phyloP scores from a whole-genome alignment of 2,888 invertebrate genomes.

The Blomia tropicalis region DNA sequence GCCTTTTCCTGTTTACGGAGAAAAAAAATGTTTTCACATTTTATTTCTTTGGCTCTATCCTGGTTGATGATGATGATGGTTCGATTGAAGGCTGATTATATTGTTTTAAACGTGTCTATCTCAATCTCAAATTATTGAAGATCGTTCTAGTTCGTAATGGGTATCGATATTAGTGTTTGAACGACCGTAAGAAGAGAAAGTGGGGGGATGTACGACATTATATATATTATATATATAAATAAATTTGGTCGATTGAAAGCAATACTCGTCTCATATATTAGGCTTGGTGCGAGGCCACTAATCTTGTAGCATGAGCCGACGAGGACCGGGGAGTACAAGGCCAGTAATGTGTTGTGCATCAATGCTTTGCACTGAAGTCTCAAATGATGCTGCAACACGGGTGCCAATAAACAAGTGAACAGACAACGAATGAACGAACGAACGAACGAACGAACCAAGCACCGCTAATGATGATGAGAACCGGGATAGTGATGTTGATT shows the following conservation, averaged over 20 bases:
- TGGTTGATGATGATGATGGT: too few species aligned
- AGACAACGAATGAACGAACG: not conserved
- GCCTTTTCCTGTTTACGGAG: not conserved
- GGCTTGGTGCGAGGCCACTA: not conserved
- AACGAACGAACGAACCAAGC: not conserved
- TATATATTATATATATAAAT: not conserved
- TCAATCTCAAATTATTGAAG: not conserved
- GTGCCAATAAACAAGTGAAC: conserved; percentile 11
- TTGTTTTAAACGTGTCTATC: conserved; percentile 14
- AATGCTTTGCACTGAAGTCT: not conserved
- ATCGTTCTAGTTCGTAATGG: not conserved
- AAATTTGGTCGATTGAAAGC: too few species aligned
- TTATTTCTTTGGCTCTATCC: too few species aligned
- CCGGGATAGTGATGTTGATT: not conserved
- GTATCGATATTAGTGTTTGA: not conserved
- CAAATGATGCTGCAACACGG: conserved; percentile 9
- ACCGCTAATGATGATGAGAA: not conserved
- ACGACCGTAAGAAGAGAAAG: too few species aligned
- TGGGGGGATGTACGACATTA: too few species aligned
- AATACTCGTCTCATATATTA: conserved; percentile 1
- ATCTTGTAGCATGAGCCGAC: not conserved
- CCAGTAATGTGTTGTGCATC: not conserved
- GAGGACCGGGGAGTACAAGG: not conserved
- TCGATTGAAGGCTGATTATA: not conserved
- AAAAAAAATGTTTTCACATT: not conserved